Evolutionary conservation across 2,113 vertebrate species (phyloP).

Genomic region (Colaptes auratus): DNA sequence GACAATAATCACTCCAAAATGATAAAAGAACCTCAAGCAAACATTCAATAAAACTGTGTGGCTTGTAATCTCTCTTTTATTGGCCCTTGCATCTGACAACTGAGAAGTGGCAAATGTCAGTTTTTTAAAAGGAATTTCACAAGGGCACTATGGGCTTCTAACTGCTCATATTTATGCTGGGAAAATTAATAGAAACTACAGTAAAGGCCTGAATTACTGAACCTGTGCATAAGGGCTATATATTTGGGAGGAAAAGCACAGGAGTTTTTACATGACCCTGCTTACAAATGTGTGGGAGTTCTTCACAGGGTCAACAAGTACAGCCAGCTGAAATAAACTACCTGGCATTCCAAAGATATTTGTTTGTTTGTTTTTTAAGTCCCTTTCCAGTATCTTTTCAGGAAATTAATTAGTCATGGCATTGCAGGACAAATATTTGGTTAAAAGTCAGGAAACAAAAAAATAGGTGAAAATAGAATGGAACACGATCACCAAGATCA

Average conservation of each 20-base stretch:
- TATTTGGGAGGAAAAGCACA: not conserved
- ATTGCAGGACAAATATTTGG: not conserved
- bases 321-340: not conserved
- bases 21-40: not conserved
- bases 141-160: not conserved
- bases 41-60: rapidly evolving
- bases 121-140: not conserved
- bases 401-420: not conserved
- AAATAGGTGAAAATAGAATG: not conserved
- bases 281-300: not conserved
- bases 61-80: not conserved
- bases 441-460: not conserved
- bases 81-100: not conserved
- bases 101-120: not conserved
- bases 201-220: not conserved
- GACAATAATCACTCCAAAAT: not conserved
- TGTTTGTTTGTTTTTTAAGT: not conserved
- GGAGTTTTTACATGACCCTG: not conserved
- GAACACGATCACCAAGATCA: not conserved
- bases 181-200: not conserved
- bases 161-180: not conserved
- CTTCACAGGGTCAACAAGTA: not conserved
- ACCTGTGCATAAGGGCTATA: not conserved
- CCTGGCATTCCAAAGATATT: not conserved
- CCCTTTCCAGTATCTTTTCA: not conserved